These are phyloP conservation scores for Dicranocentrus wangi DNA, from an alignment of 2,888 invertebrate genomes.

Conservation along the genomic window DNA sequence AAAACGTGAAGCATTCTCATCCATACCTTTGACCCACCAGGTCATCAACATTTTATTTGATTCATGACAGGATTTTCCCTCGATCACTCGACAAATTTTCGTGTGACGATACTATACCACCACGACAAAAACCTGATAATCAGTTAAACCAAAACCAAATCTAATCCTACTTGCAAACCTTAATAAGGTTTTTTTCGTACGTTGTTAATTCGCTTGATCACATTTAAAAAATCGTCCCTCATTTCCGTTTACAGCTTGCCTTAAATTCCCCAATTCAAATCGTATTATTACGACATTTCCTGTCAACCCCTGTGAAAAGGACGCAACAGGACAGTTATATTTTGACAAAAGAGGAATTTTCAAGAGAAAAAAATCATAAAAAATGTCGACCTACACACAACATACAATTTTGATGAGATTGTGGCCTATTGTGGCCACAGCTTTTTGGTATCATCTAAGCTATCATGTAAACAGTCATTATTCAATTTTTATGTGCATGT, in stretches of 20 bases:
- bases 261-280: background rate
- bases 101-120: background rate
- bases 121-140: too few relatives aligned
- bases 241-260: constrained; percentile 2
- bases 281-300: constrained; percentile 30
- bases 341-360: constrained; percentile 5
- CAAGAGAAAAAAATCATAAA: too few relatives aligned
- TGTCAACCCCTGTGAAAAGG: constrained; percentile 9
- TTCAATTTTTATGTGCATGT: constrained; percentile 13
- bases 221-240: background rate
- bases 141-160: too few relatives aligned
- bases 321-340: constrained; percentile 1
- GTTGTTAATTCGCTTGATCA: background rate
- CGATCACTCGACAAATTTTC: too few relatives aligned
- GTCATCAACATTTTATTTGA: constrained; percentile 27
- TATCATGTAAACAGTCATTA: constrained; percentile 49
- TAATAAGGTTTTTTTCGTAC: background rate
- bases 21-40: constrained; percentile 28
- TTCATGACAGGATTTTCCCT: background rate
- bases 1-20: constrained; percentile 18
- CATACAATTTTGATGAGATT: constrained; percentile 8
- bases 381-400: constrained; percentile 9
- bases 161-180: too few relatives aligned
- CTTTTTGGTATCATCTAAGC: constrained; percentile 32
- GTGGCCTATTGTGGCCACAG: constrained; percentile 34